A percentile compares a stretch with the other conserved stretches of the same genome.
Evolutionary conservation across 2,797 vertebrate species (phyloP).

Genomic region (Bradypodion ventrale): DNA sequence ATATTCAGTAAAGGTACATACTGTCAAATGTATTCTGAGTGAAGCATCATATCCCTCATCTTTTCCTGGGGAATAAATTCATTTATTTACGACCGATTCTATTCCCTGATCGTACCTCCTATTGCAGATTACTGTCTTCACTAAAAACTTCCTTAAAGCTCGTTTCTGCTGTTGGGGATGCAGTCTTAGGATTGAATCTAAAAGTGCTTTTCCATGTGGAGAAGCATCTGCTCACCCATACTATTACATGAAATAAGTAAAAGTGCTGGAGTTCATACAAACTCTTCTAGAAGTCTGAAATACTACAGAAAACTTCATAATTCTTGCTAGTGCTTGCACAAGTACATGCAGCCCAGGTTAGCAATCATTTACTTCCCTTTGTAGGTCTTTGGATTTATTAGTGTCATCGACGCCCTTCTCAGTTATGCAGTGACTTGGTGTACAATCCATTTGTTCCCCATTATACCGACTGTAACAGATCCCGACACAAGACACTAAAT

Average conservation of each 20-base stretch:
- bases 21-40: neutral
- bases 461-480: neutral
- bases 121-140: too few relatives aligned
- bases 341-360: neutral
- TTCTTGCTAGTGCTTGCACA: neutral
- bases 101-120: neutral
- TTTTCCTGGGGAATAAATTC: neutral
- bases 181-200: neutral
- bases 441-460: neutral
- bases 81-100: neutral
- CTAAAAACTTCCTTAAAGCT: neutral
- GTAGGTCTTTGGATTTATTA: neutral
- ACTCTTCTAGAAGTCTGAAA: neutral
- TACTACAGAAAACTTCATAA: neutral
- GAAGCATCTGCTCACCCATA: too few relatives aligned
- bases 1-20: neutral
- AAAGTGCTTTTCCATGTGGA: neutral
- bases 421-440: neutral
- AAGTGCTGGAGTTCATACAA: neutral
- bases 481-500: neutral
- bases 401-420: neutral
- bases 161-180: too few relatives aligned
- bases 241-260: neutral
- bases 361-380: neutral
- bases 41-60: neutral